Conservation (phyloP, 1,140 invertebrate species). For the Caenorhabditis remanei region DNA sequence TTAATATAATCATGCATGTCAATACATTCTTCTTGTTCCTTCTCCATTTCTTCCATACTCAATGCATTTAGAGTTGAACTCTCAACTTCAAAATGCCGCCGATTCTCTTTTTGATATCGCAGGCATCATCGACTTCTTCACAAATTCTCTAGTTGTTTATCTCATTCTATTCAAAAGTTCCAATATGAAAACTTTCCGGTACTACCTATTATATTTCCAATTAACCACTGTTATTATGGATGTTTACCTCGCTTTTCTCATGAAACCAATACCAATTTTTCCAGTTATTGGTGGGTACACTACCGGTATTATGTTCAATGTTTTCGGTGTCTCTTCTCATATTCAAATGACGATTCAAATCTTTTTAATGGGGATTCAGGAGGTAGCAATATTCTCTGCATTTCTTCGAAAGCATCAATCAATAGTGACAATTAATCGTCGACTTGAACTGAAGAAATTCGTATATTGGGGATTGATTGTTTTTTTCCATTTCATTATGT, state of each 20-base stretch:
- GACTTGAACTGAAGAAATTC: background rate
- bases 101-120: background rate
- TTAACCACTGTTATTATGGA: background rate
- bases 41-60: background rate
- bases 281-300: constrained; percentile 19
- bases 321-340: background rate
- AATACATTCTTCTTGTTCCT: too few relatives aligned
- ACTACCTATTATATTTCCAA: constrained; percentile 22
- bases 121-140: background rate
- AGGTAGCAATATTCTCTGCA: background rate
- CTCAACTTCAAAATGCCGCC: background rate
- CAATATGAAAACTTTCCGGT: constrained; percentile 5
- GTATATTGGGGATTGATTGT: background rate
- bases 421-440: background rate
- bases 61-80: background rate
- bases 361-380: background rate
- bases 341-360: background rate
- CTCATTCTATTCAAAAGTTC: background rate
- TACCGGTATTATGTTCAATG: background rate
- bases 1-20: too few relatives aligned
- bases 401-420: constrained; percentile 27
- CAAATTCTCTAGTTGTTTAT: constrained; percentile 4
- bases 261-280: constrained; percentile 22
- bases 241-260: background rate
- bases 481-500: background rate